phyloP scores from a whole-genome alignment of 2,797 vertebrate genomes.

The Mycteria americana region DNA sequence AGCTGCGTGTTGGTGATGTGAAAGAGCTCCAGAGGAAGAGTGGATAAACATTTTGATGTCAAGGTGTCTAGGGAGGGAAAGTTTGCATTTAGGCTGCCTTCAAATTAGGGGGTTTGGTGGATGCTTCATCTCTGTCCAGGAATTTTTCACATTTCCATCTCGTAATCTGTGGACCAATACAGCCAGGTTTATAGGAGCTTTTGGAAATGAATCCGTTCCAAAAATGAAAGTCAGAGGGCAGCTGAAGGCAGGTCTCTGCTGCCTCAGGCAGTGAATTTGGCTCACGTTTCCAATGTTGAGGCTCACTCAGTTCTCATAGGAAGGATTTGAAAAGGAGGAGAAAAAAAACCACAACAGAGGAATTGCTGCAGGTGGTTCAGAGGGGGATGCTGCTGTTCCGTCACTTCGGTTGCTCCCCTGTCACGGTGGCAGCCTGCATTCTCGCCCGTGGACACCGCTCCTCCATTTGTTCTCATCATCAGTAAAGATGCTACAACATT shows the following conservation, averaged over 20 bases:
- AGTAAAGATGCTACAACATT: background rate
- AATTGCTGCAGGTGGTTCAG: background rate
- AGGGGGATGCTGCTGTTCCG: background rate
- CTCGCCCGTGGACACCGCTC: background rate
- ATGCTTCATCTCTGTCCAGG: background rate
- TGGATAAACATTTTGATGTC: background rate
- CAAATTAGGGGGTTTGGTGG: background rate
- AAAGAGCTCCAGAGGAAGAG: background rate
- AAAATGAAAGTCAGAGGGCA: background rate
- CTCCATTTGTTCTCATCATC: background rate
- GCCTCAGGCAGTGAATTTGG: background rate
- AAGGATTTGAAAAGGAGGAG: background rate
- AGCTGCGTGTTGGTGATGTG: background rate
- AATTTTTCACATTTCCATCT: background rate
- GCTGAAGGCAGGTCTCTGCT: slow-evolving; percentile 13
- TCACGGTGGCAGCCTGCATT: accelerated
- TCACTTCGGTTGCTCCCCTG: accelerated
- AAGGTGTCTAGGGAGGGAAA: background rate
- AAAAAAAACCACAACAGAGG: background rate
- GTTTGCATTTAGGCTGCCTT: background rate
- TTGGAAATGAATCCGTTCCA: background rate
- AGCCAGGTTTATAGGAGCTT: background rate
- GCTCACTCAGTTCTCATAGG: background rate
- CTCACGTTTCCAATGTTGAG: background rate
- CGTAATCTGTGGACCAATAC: background rate